phyloP scores from a whole-genome alignment of 2,888 invertebrate genomes.

The Psococerastis gibbosa region DNA sequence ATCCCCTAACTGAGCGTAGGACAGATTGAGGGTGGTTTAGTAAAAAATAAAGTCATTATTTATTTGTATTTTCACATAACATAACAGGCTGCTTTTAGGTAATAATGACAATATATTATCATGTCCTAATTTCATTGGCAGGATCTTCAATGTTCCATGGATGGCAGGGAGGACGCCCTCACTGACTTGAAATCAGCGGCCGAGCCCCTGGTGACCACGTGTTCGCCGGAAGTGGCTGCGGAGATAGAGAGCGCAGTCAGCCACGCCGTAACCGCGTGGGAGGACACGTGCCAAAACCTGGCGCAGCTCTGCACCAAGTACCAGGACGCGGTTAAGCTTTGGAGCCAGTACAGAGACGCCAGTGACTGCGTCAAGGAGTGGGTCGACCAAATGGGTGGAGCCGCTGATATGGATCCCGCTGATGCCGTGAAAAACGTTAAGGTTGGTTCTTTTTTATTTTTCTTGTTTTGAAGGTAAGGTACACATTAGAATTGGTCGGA shows the following conservation, averaged over 20 bases:
- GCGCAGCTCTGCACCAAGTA: slow-evolving; percentile 57
- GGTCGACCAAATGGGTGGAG: slow-evolving; percentile 55
- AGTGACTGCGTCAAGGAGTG: slow-evolving; percentile 55
- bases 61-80: no score
- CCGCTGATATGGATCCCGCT: slow-evolving; percentile 47
- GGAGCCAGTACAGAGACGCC: slow-evolving; percentile 63
- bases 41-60: no score
- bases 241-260: slow-evolving; percentile 55
- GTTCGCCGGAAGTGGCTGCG: slow-evolving; percentile 50
- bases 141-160: slow-evolving; percentile 59
- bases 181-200: slow-evolving; percentile 50
- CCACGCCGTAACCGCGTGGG: slow-evolving; percentile 60
- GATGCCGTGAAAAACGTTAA: slow-evolving; percentile 52
- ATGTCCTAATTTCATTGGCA: no score
- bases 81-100: background rate
- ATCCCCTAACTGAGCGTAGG: no score
- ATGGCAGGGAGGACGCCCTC: slow-evolving; percentile 51
- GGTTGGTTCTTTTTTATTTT: slow-evolving; percentile 31
- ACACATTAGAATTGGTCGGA: no score
- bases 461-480: background rate
- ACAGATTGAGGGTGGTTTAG: no score
- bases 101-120: background rate
- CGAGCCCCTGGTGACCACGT: slow-evolving; percentile 47
- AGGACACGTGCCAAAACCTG: slow-evolving; percentile 58
- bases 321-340: slow-evolving; percentile 61